Percentiles rank a stretch among this genome's conserved stretches.
phyloP scores from a whole-genome alignment of 2,797 vertebrate genomes.

The Hydrolagus colliei region DNA sequence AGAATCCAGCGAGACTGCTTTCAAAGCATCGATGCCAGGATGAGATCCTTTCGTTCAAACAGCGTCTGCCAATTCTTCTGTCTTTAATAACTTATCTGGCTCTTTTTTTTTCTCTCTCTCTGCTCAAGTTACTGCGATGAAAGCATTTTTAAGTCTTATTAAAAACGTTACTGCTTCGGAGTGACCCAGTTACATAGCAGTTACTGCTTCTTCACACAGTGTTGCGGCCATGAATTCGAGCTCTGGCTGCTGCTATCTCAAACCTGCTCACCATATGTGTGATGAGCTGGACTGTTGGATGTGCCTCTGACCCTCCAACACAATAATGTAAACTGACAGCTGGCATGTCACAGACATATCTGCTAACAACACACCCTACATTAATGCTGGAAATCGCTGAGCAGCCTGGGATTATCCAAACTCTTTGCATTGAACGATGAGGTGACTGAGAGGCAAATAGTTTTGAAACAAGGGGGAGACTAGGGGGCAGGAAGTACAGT shows the following conservation, averaged over 20 bases:
- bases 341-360: not conserved
- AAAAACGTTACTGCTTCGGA: not conserved
- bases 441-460: not conserved
- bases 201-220: constrained; percentile 11
- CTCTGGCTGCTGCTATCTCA: not conserved
- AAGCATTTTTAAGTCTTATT: not conserved
- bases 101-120: not conserved
- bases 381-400: not conserved
- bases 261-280: constrained; percentile 22
- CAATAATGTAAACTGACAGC: not conserved
- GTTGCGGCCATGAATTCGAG: not conserved
- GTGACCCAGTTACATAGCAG: constrained; percentile 19
- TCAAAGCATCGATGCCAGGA: not conserved
- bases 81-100: constrained; percentile 17
- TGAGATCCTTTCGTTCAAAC: not conserved
- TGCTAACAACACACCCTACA: not conserved
- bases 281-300: constrained; percentile 11
- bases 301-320: not conserved
- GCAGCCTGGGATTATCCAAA: not conserved
- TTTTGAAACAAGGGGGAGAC: not conserved
- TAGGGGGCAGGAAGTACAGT: not conserved
- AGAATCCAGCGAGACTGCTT: not conserved
- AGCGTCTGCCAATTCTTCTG: not conserved
- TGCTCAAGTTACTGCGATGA: not conserved
- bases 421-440: not conserved